Percentiles rank a stretch among this genome's conserved stretches.
Conservation (phyloP, 2,888 invertebrate genomes). For the Scelioninae gen. 2 region DNA sequence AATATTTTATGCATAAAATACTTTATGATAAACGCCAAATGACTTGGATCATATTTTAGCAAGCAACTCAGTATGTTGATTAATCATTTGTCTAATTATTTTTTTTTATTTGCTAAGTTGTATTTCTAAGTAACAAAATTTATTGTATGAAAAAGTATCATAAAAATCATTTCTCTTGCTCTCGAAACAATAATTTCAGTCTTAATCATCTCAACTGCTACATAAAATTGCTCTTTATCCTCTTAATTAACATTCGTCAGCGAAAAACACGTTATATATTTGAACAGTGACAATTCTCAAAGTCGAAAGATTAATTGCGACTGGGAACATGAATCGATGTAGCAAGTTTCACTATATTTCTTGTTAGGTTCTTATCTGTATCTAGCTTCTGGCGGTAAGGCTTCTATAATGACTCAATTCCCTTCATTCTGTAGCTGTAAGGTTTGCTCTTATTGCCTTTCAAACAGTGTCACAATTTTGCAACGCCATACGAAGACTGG, state of each 20-base stretch:
- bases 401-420: conserved; percentile 54
- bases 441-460: conserved; percentile 53
- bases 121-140: too few species aligned
- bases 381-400: conserved; percentile 54
- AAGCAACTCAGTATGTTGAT: too few species aligned
- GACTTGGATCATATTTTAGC: too few species aligned
- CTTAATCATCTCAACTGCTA: conserved; percentile 33
- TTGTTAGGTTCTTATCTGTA: conserved; percentile 55
- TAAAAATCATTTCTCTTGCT: too few species aligned
- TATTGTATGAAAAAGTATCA: too few species aligned
- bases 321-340: conserved; percentile 45
- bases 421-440: conserved; percentile 46
- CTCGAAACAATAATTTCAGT: neutral
- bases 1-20: too few species aligned
- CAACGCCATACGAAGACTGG: conserved; percentile 23
- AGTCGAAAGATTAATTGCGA: conserved; percentile 49
- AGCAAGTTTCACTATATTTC: conserved; percentile 50
- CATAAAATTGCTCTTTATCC: conserved; percentile 3
- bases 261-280: conserved; percentile 40
- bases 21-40: too few species aligned
- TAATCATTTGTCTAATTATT: too few species aligned
- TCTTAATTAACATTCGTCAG: conserved; percentile 46
- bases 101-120: too few species aligned
- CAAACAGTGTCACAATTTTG: conserved; percentile 48
- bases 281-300: conserved; percentile 44